Percentiles rank a stretch among this genome's conserved stretches.
These are phyloP conservation scores for Poliocrania exsul DNA, from an alignment of 2,797 vertebrate species.

Conservation along the genomic window DNA sequence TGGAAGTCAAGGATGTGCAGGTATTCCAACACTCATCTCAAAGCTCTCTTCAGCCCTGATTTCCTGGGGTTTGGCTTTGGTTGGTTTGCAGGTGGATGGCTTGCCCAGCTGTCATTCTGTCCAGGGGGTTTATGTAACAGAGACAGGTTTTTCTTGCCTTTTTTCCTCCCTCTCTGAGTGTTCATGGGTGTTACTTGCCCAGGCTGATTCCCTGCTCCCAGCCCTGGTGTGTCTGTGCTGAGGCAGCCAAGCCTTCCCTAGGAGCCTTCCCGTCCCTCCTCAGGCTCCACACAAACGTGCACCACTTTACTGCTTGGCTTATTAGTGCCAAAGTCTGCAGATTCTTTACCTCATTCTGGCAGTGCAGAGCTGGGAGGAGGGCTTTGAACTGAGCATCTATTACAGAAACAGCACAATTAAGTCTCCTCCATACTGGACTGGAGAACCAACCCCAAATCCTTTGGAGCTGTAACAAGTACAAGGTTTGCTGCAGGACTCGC, in stretches of 20 bases:
- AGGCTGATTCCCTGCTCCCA: background rate
- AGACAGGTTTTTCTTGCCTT: conserved; percentile 2
- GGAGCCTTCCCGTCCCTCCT: background rate
- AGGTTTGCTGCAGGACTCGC: background rate
- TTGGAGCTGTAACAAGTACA: background rate
- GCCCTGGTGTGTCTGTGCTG: background rate
- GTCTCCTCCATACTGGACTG: background rate
- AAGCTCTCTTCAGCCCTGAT: background rate
- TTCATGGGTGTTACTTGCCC: background rate
- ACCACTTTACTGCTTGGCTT: conserved; percentile 18
- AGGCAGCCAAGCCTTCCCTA: background rate
- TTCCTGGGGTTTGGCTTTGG: background rate
- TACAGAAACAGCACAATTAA: background rate
- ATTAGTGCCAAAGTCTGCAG: background rate
- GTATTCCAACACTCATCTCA: background rate
- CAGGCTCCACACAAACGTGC: background rate
- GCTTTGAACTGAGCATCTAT: conserved; percentile 33
- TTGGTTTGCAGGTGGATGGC: background rate
- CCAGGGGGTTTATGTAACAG: background rate
- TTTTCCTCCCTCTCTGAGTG: background rate
- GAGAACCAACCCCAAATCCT: background rate
- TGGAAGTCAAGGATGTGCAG: background rate
- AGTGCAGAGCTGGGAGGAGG: conserved; percentile 19
- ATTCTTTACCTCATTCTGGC: conserved; percentile 58
- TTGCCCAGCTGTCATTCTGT: background rate